Percentiles rank a stretch among this genome's conserved stretches.
These are phyloP conservation scores for Matsumurasca onukii DNA, from an alignment of 1,140 invertebrate genomes.

Conservation along the genomic window DNA sequence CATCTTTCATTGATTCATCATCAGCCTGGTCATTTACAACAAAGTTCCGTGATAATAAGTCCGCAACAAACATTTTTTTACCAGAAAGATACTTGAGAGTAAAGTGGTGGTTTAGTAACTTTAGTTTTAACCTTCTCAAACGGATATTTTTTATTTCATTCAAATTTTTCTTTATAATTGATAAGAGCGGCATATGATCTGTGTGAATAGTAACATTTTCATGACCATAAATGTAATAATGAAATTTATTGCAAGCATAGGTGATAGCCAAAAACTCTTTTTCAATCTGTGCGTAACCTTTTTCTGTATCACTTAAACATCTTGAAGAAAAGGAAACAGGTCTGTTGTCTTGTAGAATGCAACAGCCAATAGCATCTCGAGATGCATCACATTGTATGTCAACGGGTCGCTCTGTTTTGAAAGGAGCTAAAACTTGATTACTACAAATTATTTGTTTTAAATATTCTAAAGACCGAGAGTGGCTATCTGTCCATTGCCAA, in stretches of 20 bases:
- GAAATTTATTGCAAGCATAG: not conserved
- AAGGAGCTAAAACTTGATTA: not conserved
- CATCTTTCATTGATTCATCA: too few relatives aligned
- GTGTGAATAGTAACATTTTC: not conserved
- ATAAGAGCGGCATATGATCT: not conserved
- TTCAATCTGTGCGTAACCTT: slow-evolving; percentile 1
- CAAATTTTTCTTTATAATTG: slow-evolving; percentile 2
- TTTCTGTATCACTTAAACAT: not conserved
- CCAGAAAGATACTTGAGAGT: too few relatives aligned
- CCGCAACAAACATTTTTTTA: too few relatives aligned
- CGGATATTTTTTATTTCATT: too few relatives aligned
- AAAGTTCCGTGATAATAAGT: too few relatives aligned
- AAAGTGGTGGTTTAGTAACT: too few relatives aligned
- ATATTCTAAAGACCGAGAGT: not conserved
- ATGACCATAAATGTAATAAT: not conserved
- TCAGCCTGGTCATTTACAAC: too few relatives aligned
- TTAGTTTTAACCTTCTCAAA: too few relatives aligned
- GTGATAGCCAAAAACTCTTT: not conserved
- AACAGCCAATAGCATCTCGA: not conserved
- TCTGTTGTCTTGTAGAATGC: not conserved
- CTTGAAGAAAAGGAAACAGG: not conserved
- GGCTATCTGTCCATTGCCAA: not conserved
- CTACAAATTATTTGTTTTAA: not conserved
- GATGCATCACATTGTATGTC: not conserved
- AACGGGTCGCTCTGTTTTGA: not conserved